Evolutionary conservation across 2,888 invertebrate genomes (phyloP).

Genomic region (Cephus nigrinus): DNA sequence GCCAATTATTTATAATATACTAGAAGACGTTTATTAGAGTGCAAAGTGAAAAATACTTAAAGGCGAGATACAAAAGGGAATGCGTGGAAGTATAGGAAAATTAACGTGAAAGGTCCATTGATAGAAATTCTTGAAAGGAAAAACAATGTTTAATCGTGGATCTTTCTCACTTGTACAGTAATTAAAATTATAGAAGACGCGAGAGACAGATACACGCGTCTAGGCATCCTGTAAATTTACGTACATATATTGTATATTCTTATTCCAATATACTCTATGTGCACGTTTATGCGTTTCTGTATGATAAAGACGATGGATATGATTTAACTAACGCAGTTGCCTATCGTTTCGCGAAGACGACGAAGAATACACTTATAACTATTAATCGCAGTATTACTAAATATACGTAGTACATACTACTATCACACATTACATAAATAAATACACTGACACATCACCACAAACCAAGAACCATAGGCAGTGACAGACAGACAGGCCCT

Average conservation of each 20-base stretch:
- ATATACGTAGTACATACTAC: constrained; percentile 52
- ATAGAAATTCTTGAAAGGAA: neutral
- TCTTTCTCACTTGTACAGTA: neutral
- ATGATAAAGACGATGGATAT: neutral
- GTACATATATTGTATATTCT: neutral
- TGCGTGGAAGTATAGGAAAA: neutral
- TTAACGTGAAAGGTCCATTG: neutral
- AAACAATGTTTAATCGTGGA: neutral
- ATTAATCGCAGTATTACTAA: constrained; percentile 65
- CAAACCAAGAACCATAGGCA: constrained; percentile 10
- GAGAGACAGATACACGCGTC: neutral
- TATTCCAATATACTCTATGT: neutral
- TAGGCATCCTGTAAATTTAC: neutral
- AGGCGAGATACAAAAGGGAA: constrained; percentile 20
- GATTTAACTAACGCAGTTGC: constrained; percentile 23
- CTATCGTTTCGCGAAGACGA: constrained; percentile 40
- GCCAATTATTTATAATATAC: constrained; percentile 12
- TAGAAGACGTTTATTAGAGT: neutral
- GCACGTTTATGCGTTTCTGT: neutral
- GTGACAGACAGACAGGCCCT: constrained; percentile 26
- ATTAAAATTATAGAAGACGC: neutral
- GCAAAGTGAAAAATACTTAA: constrained; percentile 9
- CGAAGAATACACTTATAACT: constrained; percentile 51
- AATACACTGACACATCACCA: constrained; percentile 16
- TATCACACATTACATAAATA: constrained; percentile 31